Evolutionary conservation across 2,113 vertebrate genomes (phyloP), one percentile per base, ranked within the genome.

Genomic region (Osmerus eperlanus): DNA sequence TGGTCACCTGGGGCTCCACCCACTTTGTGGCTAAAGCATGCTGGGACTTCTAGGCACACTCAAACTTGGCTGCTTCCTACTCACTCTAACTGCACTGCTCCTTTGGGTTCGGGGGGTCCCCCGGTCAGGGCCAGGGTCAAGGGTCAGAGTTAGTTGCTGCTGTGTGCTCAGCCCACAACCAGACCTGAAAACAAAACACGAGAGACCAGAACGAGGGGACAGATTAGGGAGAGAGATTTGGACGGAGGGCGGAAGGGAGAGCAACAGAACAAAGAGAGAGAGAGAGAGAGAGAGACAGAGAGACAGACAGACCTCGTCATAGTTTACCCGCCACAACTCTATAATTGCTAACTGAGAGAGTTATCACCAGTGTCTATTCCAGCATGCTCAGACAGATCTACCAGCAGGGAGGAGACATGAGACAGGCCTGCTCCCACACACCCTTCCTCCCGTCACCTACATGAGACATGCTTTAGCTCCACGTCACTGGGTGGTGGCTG

Each of bases 11-110:
- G 76, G 68, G 70, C 71, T 74, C 71, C 68, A 58, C 67, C 67
- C 76, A 73, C 78, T 70, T 74, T 76, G 72, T 77, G 71, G 77
- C 76, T 79, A 67, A 79, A 67, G 86, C 83, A 86, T 88, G 86
- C 81, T 88, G 86, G 81, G 77, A 84, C 55, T 76, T 71, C 61
- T 81, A 78, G 73, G 77, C 77, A 79, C 56, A 72, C 60, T 75
- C 5, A 29, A 61, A 75, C 68, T 25, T 71, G 75, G 74, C 78
- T 71, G 72, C 58, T 71, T 52, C 61, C 70, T 61, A 71, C 78
- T 29, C 76, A 52, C 54, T 28, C 21, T 56, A 67, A 76, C 56
- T 71, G 52, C 76, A 21, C 16, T 65, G 29, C 29, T 18, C 55
- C 55, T 47, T 47, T 4, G 41, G 41, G 41, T 9, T 47, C 41